Base-by-base conservation (phyloP, 2,888 invertebrate species). In the Drosophila formosana region DNA sequence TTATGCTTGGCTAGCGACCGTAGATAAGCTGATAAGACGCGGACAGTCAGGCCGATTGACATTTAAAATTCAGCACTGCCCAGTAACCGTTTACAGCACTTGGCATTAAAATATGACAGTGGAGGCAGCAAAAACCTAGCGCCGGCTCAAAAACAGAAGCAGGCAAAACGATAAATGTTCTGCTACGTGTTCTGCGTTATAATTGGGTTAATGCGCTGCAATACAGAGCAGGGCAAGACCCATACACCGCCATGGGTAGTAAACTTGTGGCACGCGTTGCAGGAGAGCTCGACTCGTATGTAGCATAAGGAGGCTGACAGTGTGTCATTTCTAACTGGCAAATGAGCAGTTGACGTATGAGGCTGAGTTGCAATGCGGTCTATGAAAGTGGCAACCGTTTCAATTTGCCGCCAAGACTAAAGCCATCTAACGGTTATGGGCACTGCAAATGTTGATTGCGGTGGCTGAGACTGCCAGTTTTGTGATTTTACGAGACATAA, bases 41-140 rank as follows among this genome's bases (percentile, higher is more conserved):
- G 63, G 30, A 49, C 52, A 51, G 60, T 55, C 64, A 53, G 57
- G 52, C 66, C 83, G 80, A 88, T 86, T 88, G 86, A 80, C 80
- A 86, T 86, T 88, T 83, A 73, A 80, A 84, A 84, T 86, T 84
- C 75, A 75, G 74, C 72, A 73, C 68, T 64, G 78, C 57, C 41
- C 79, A 64, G 66, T 60, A 64, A 65, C 46, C 66, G 74, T 62
- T 58, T 66, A 65, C 70, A 66, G 67, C 58, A 80, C 61, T 71
- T 68, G 65, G 61, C 70, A 79, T 74, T 86, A 79, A 82, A 82
- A 85, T 88, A 82, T 87, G 85, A 82, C 78, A 80, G 79, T 63
- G 63, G 51, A 58, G 72, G 67, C 79, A 79, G 65, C 71, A 75
- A 82, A 72, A 71, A 76, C 70, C 73, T 75, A 72, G 73, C 62